Base-by-base conservation (phyloP, 1,140 invertebrate species). In the Phthorimaea operculella region DNA sequence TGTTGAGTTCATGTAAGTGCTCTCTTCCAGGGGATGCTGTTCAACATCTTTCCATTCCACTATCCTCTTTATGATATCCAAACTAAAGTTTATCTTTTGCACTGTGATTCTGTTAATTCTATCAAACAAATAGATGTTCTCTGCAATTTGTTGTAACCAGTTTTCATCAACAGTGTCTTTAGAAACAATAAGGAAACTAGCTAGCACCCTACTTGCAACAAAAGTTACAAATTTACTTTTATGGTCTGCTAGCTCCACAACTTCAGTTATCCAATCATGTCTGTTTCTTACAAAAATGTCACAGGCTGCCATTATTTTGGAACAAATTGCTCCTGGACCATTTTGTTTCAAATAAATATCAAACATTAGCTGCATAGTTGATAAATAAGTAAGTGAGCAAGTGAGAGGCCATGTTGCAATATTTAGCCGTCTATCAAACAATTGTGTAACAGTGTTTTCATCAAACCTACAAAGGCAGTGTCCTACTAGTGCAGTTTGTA, bases 31-130 rank as follows among this genome's bases (percentile, higher is more conserved):
- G 0, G 93, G 92, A 87, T 95, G 94, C 57, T 92, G 89, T 62
- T 93, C 91, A 34, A 91, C 87, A 76, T 96, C 93, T 76, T 94
- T 95, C 90, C 93, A 94, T 72, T 96, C 94, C 1, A 96, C 91
- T 58, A 96, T 91, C 54, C 93, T 88, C 68, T 93, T 93, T 42
- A 96, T 90, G 42, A 95, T 90, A 70, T 96, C 94, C 60, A 96
- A 80, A 52, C 92, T 93, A 73, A 95, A 94, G 59, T 93, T 90
- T 76, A 95, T 93, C 83, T 92, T 92, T 68, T 87, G 86, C 55
- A 89, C 87, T 50, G 87, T 88, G 18, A 86, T 78, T 60, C 86
- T 83, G 66, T 89, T 87, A 33, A 89, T 79, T 50, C 81, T 83
- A 68, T 89, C 87, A 66, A 87, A 88, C 50, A 86, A 79, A 63